A percentile compares a stretch with the other conserved stretches of the same genome.
Conservation (phyloP, 2,797 vertebrate species). For the Ciconia nigra region DNA sequence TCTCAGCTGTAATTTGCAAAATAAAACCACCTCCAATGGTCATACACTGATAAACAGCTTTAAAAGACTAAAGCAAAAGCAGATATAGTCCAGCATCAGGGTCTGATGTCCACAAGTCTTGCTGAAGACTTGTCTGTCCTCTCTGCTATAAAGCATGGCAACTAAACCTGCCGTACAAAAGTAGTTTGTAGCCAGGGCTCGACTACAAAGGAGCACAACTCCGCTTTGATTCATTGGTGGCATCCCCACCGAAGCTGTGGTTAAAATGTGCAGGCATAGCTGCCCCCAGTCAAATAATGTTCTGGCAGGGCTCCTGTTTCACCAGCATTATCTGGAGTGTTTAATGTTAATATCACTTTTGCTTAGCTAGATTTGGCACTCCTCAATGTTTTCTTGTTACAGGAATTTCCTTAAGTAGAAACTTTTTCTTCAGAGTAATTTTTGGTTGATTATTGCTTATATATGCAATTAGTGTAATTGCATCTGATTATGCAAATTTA, state of each 20-base stretch:
- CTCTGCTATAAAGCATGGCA: background rate
- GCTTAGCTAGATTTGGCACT: background rate
- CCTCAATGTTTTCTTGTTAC: background rate
- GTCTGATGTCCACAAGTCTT: background rate
- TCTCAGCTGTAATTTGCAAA: background rate
- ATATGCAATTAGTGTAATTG: conserved; percentile 64
- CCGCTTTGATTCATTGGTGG: background rate
- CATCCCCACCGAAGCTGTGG: background rate
- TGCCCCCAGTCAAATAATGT: background rate
- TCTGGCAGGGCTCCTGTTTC: background rate
- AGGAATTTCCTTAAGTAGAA: conserved; percentile 53
- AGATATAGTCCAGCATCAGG: background rate
- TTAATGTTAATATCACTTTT: background rate
- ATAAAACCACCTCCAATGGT: background rate
- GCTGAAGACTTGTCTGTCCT: background rate
- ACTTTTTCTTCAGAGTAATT: conserved; percentile 48
- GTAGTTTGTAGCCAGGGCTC: background rate
- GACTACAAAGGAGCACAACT: background rate
- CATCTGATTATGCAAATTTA: conserved; percentile 62
- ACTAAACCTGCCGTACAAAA: background rate
- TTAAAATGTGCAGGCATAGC: background rate
- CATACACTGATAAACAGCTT: background rate
- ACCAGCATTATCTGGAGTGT: background rate
- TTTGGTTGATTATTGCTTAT: conserved; percentile 67
- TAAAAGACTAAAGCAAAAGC: background rate